Evolutionary conservation across 2,797 vertebrate species (phyloP).

Genomic region (Melanotaenia nigrans): DNA sequence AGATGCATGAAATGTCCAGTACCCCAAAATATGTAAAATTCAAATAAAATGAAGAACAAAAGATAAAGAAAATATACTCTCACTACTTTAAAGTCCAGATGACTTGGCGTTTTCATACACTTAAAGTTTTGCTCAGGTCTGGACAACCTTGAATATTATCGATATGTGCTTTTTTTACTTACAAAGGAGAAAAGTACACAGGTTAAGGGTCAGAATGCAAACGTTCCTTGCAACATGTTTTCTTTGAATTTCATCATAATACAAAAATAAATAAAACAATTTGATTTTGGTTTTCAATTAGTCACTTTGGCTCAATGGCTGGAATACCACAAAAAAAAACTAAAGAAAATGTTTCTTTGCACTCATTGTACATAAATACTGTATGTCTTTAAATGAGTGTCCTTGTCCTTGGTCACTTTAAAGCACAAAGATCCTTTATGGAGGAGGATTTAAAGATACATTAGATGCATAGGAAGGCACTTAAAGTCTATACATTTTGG

Average conservation of each 20-base stretch:
- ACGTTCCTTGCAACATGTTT: conserved; percentile 70
- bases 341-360: conserved; percentile 54
- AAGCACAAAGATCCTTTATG: conserved; percentile 75
- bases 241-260: conserved; percentile 80
- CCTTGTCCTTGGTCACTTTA: conserved; percentile 71
- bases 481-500: conserved; percentile 71
- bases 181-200: conserved; percentile 78
- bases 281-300: conserved; percentile 81
- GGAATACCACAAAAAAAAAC: conserved; percentile 44
- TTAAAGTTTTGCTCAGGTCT: conserved; percentile 75
- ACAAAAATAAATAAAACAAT: conserved; percentile 83
- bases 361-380: conserved; percentile 81
- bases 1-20: conserved; percentile 77
- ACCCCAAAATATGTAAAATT: conserved; percentile 63
- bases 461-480: conserved; percentile 84
- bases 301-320: conserved; percentile 83
- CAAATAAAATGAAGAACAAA: conserved; percentile 35
- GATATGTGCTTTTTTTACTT: conserved; percentile 79
- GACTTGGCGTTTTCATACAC: conserved; percentile 74
- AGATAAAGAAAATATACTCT: conserved; percentile 56
- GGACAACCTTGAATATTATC: conserved; percentile 80
- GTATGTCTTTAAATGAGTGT: conserved; percentile 73
- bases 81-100: conserved; percentile 80
- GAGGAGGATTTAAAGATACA: conserved; percentile 71
- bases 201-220: conserved; percentile 81